Conservation (phyloP, 23 tunicate genomes). For the Diplosoma virens region DNA sequence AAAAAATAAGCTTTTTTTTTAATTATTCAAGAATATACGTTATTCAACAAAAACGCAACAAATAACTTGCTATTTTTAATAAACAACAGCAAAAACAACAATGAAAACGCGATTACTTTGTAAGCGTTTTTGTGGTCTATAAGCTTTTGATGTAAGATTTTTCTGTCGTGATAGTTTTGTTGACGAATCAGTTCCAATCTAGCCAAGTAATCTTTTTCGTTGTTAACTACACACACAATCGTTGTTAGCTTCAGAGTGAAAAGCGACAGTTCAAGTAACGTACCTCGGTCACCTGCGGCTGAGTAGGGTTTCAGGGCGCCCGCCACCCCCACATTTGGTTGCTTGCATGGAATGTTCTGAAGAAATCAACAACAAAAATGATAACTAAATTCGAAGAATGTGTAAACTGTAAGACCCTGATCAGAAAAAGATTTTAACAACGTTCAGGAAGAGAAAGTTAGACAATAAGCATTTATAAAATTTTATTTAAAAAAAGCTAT, state of each 20-base stretch:
- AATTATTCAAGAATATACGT: too few species aligned
- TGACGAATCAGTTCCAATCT: conserved; percentile 59
- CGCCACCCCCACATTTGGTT: conserved; percentile 56
- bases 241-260: too few species aligned
- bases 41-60: too few species aligned
- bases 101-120: conserved; percentile 37
- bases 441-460: too few species aligned
- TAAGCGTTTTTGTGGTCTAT: conserved; percentile 34
- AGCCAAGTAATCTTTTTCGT: conserved; percentile 41
- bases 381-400: too few species aligned
- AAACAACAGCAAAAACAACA: too few species aligned
- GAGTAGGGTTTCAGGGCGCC: conserved; percentile 72
- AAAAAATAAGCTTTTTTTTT: too few species aligned
- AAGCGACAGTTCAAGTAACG: background rate
- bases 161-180: conserved; percentile 84
- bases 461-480: too few species aligned
- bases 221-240: background rate
- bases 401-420: too few species aligned
- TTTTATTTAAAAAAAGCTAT: too few species aligned
- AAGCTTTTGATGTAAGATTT: conserved; percentile 43
- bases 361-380: background rate
- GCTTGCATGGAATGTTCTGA: background rate
- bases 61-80: too few species aligned
- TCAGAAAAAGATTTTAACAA: too few species aligned
- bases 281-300: conserved; percentile 56